A percentile compares a stretch with the other conserved stretches of the same genome.
Conservation (phyloP, 2,888 invertebrate species). For the Schizotus pectinicornis region DNA sequence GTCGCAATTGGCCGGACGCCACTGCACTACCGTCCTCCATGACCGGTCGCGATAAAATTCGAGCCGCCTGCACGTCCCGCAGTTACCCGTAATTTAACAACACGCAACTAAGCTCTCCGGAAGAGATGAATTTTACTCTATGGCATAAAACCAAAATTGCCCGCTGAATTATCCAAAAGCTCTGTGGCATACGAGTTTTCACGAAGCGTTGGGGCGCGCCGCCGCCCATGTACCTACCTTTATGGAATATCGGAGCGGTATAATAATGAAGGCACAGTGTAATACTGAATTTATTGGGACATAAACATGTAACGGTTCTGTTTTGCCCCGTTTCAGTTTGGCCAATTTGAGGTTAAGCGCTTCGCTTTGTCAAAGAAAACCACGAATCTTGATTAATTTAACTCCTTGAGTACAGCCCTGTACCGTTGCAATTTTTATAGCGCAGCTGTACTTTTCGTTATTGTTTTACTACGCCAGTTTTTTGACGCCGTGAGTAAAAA, state of each 20-base stretch:
- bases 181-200: slow-evolving; percentile 35
- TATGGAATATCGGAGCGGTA: slow-evolving; percentile 26
- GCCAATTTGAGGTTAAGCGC: too few relatives aligned
- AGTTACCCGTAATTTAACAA: slow-evolving; percentile 29
- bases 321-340: too few relatives aligned
- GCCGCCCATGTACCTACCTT: slow-evolving; percentile 25
- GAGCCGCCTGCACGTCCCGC: slow-evolving; percentile 18
- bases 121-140: slow-evolving; percentile 33
- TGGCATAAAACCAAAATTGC: slow-evolving; percentile 38
- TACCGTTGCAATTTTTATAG: too few relatives aligned
- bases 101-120: slow-evolving; percentile 10
- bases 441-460: too few relatives aligned
- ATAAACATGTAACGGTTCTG: too few relatives aligned
- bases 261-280: slow-evolving; percentile 26
- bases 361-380: too few relatives aligned
- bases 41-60: not conserved
- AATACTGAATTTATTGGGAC: slow-evolving; percentile 24
- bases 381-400: too few relatives aligned
- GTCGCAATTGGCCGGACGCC: slow-evolving; percentile 29
- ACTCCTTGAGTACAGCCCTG: too few relatives aligned
- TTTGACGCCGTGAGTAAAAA: too few relatives aligned
- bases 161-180: slow-evolving; percentile 39
- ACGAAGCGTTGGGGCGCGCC: slow-evolving; percentile 4
- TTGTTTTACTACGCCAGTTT: too few relatives aligned
- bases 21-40: slow-evolving; percentile 1